These are phyloP conservation scores for Molossus alvarezi DNA, from an alignment of 2,797 vertebrate species.

Conservation along the genomic window DNA sequence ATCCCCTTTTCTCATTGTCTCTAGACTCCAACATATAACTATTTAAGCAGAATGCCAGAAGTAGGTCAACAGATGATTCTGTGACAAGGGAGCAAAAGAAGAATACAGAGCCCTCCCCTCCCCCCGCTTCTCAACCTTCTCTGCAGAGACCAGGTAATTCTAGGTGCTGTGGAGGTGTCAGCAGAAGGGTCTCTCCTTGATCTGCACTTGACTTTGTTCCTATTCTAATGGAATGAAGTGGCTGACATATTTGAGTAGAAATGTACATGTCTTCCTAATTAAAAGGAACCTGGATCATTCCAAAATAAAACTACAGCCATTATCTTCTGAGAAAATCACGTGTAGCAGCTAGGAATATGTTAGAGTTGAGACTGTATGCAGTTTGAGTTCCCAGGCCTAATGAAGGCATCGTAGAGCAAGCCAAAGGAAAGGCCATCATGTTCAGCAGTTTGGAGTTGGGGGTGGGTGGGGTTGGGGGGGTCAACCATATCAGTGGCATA, in stretches of 20 bases:
- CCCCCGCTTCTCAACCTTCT: background rate
- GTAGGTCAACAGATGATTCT: background rate
- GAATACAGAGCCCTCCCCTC: background rate
- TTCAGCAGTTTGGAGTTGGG: background rate
- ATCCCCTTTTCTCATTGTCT: background rate
- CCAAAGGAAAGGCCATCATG: background rate
- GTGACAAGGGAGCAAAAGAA: background rate
- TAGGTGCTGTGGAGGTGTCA: background rate
- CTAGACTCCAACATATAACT: background rate
- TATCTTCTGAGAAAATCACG: conserved; percentile 20
- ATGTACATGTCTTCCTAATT: background rate
- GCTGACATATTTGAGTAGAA: background rate
- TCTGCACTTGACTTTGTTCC: background rate
- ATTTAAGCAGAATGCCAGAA: background rate
- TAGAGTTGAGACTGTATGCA: background rate
- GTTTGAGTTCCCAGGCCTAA: background rate
- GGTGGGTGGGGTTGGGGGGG: background rate
- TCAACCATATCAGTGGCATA: background rate
- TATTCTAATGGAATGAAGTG: background rate
- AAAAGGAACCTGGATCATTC: conserved; percentile 27
- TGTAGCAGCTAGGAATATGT: background rate
- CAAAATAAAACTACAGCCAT: background rate
- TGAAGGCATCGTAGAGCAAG: background rate
- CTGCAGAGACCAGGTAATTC: background rate
- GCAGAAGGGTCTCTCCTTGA: background rate